Percentiles rank a stretch among this genome's conserved stretches.
Evolutionary conservation across 2,888 invertebrate species (phyloP).

Genomic region (Dryobotodes eremita): DNA sequence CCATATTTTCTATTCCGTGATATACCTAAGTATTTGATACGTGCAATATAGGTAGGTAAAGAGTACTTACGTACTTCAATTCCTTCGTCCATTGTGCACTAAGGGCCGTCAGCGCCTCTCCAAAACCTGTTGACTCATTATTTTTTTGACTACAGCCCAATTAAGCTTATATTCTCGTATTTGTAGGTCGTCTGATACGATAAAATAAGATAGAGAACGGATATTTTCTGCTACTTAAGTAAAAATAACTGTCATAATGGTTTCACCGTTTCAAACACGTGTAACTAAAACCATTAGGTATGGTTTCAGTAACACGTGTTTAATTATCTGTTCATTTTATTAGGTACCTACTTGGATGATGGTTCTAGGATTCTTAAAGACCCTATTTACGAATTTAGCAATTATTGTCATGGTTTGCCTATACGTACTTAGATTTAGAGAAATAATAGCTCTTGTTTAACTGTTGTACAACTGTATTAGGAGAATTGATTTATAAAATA

Average conservation of each 20-base stretch:
- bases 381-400: not conserved
- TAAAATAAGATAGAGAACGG: constrained; percentile 1
- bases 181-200: not conserved
- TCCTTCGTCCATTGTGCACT: not conserved
- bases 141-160: not conserved
- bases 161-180: not conserved
- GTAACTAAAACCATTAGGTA: not conserved
- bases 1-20: not conserved
- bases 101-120: not conserved
- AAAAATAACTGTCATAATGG: not conserved
- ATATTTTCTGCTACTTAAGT: not conserved
- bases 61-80: not conserved
- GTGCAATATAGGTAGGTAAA: not conserved
- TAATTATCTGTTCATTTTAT: not conserved
- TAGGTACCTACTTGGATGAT: not conserved
- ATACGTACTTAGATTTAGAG: not conserved
- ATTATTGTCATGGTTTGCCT: not conserved
- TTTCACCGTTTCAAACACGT: not conserved
- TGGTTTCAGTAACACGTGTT: not conserved
- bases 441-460: not conserved
- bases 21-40: not conserved
- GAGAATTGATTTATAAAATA: not conserved
- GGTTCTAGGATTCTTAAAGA: not conserved
- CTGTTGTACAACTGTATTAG: not conserved
- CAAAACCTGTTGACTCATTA: not conserved